A percentile compares a stretch with the other conserved stretches of the same genome.
Evolutionary conservation across 2,797 vertebrate species (phyloP).

Genomic region (Labeo calbasu): DNA sequence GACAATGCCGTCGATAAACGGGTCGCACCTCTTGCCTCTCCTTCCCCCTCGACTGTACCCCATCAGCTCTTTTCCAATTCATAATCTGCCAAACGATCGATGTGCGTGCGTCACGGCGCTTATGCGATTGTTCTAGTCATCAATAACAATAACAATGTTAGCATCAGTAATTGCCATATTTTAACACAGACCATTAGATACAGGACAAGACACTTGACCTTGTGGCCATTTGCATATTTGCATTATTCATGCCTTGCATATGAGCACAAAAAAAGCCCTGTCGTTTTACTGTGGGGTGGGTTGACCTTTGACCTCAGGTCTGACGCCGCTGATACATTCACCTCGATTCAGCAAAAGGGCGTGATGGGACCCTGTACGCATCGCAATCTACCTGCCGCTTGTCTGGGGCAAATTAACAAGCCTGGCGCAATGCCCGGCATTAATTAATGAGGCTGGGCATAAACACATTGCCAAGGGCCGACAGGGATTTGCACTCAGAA

Average conservation of each 20-base stretch:
- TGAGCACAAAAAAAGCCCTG: slow-evolving; percentile 10
- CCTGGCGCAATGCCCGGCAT: slow-evolving; percentile 66
- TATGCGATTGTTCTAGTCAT: slow-evolving; percentile 58
- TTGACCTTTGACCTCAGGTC: slow-evolving; percentile 53
- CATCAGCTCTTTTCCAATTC: slow-evolving; percentile 40
- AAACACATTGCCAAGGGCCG: slow-evolving; percentile 48
- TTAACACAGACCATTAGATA: slow-evolving; percentile 48
- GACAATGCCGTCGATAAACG: slow-evolving; percentile 59
- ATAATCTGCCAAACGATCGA: slow-evolving; percentile 55
- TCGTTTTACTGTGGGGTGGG: neutral
- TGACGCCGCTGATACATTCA: slow-evolving; percentile 36
- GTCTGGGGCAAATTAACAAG: slow-evolving; percentile 65
- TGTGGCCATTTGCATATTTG: slow-evolving; percentile 55
- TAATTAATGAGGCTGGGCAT: slow-evolving; percentile 69
- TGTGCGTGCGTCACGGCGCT: slow-evolving; percentile 21
- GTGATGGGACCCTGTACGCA: slow-evolving; percentile 44
- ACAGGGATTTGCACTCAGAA: slow-evolving; percentile 48
- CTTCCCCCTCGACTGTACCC: slow-evolving; percentile 30
- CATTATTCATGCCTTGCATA: slow-evolving; percentile 52
- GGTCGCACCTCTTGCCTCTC: slow-evolving; percentile 27
- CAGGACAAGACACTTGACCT: slow-evolving; percentile 45
- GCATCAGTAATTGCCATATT: slow-evolving; percentile 61
- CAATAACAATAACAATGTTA: slow-evolving; percentile 66
- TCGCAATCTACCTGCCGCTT: slow-evolving; percentile 54
- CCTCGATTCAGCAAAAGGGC: slow-evolving; percentile 39